Evolutionary conservation across 2,797 vertebrate genomes (phyloP), one percentile per base, ranked within the genome.

Genomic region (Synaphobranchus kaupii): DNA sequence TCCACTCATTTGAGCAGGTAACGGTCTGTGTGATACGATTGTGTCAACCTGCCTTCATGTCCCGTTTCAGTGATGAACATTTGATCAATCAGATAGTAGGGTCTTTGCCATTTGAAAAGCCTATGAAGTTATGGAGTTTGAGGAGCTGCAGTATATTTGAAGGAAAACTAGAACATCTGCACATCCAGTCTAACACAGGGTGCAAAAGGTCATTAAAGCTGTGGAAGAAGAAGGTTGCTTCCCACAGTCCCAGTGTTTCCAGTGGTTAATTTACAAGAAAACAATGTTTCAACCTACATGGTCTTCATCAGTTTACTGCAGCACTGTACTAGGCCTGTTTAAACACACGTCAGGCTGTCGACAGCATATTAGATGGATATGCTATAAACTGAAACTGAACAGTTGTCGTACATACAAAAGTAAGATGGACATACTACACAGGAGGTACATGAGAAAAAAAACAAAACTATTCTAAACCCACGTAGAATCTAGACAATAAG

Each of bases 1-100:
- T 99, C 86, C 96, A 98, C 92, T 99, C 98, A 50, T 99, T 99
- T 89, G 98, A 99, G 92, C 98, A 99, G 97, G 98, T 99, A 94
- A 92, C 89, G 25, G 2, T 39, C 7, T 84, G 22, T 17, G 15
- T 76, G 15, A 17, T 22, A 9, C 10, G 44, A 48, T 48, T n/a
- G 6, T 25, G 78, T 50, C 78, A 80, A 6, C 4, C 22, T 17
- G 28, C 52, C 52, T 13, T 83, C 81, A 34, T 83, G 22, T 52
- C 10, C 44, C 13, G 78, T 48, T 47, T 50, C 2, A n/a, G 50
- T 8, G 1, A 17, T 10, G 25, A 9, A 0, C 28, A 39, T 28
- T 25, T 85, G 58, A 6, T 68, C 39, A 47, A 56, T 84, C 31
- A 60, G 28, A 63, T 39, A 20, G 68, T 8, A 25, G 47, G 47